Percentiles rank a stretch among this genome's conserved stretches.
phyloP scores from a whole-genome alignment of 2,888 invertebrate species.

The Crematogaster levior region DNA sequence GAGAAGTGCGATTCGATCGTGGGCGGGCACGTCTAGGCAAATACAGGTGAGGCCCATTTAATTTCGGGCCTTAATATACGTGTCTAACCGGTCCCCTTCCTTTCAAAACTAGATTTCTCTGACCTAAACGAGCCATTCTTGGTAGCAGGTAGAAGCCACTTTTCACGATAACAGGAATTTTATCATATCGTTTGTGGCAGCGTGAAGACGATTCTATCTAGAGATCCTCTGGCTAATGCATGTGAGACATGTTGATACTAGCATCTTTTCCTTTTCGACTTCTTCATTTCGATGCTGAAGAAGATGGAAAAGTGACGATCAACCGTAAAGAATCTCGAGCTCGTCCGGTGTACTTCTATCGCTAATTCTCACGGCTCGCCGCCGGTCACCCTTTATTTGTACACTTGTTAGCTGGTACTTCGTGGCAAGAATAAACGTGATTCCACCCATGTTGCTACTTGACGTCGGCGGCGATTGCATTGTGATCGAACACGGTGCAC shows the following conservation, averaged over 20 bases:
- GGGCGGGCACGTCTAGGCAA: conserved; percentile 39
- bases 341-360: background rate
- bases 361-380: background rate
- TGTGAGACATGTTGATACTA: background rate
- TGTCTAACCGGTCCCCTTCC: conserved; percentile 35
- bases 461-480: conserved; percentile 40
- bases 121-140: conserved; percentile 33
- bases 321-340: background rate
- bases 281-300: too few relatives aligned
- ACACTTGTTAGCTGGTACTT: conserved; percentile 5
- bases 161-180: conserved; percentile 6
- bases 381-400: conserved; percentile 16
- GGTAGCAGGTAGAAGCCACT: conserved; percentile 38
- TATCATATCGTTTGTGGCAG: background rate
- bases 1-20: conserved; percentile 26
- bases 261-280: too few relatives aligned
- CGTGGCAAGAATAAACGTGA: conserved; percentile 30
- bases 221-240: background rate
- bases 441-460: background rate
- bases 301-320: background rate
- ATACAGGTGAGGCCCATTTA: conserved; percentile 1
- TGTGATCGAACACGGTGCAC: conserved; percentile 31
- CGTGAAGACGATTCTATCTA: conserved; percentile 2
- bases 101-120: conserved; percentile 27
- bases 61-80: conserved; percentile 4